A percentile compares a stretch with the other conserved stretches of the same genome.
These are phyloP conservation scores for Brachionus angularis DNA, from an alignment of 1,140 invertebrate genomes.

Conservation along the genomic window DNA sequence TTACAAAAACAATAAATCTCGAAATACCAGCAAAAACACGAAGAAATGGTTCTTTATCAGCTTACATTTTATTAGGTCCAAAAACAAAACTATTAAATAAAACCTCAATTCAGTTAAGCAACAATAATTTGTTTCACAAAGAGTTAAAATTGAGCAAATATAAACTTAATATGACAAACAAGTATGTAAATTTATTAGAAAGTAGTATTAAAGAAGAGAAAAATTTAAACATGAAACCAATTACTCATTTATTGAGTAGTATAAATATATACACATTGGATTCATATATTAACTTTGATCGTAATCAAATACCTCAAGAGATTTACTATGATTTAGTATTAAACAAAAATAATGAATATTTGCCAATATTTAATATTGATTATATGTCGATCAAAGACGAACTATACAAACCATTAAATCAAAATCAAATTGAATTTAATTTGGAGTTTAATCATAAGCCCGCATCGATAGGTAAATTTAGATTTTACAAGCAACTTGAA, in stretches of 20 bases:
- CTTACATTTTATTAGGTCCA: not conserved
- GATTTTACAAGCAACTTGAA: constrained; percentile 73
- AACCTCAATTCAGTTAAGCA: not conserved
- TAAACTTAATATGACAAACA: not conserved
- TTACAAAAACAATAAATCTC: not conserved
- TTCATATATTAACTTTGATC: constrained; percentile 23
- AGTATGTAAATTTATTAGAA: constrained; percentile 29
- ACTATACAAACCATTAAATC: constrained; percentile 48
- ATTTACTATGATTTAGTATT: too few relatives aligned
- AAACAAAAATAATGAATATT: constrained; percentile 34
- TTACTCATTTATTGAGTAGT: constrained; percentile 25
- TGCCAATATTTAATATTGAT: constrained; percentile 46
- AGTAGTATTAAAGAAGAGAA: not conserved
- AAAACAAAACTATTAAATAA: not conserved
- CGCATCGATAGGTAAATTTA: constrained; percentile 61
- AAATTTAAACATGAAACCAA: too few relatives aligned
- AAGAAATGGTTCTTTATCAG: constrained; percentile 16
- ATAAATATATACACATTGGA: constrained; percentile 2
- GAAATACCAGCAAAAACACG: constrained; percentile 1
- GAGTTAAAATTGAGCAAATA: not conserved
- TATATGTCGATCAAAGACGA: constrained; percentile 42
- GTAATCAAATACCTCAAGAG: constrained; percentile 17
- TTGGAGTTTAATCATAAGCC: constrained; percentile 59
- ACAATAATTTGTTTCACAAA: not conserved
- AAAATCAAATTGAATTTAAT: constrained; percentile 48